Conservation (phyloP, 2,888 invertebrate species). For the Hybos culiciformis region DNA sequence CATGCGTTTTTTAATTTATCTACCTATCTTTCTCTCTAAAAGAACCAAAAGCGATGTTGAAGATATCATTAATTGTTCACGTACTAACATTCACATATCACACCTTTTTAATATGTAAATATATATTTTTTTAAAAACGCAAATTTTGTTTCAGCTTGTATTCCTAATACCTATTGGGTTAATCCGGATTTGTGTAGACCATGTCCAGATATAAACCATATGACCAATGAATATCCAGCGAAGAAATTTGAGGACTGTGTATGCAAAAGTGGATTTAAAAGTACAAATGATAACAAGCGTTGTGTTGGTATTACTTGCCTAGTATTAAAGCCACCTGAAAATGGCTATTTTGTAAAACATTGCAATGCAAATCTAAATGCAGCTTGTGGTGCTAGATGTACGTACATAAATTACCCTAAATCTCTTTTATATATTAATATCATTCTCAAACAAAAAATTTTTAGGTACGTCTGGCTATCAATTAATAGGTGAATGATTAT, state of each 20-base stretch:
- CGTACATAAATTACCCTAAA: too few species aligned
- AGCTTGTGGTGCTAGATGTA: slow-evolving; percentile 55
- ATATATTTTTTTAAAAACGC: slow-evolving; percentile 13
- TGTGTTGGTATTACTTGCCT: slow-evolving; percentile 50
- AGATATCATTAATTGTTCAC: too few species aligned
- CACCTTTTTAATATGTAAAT: too few species aligned
- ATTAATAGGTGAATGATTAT: slow-evolving; percentile 27
- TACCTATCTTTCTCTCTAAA: neutral
- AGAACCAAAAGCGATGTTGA: too few species aligned
- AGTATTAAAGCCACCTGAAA: slow-evolving; percentile 42
- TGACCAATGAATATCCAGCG: slow-evolving; percentile 41
- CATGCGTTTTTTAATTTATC: neutral
- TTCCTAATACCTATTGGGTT: slow-evolving; percentile 50
- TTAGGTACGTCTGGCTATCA: slow-evolving; percentile 50
- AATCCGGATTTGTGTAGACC: slow-evolving; percentile 36
- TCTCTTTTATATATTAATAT: too few species aligned
- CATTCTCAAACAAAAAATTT: too few species aligned
- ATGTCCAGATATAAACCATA: slow-evolving; percentile 51
- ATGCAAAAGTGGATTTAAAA: slow-evolving; percentile 47
- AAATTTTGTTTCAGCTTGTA: slow-evolving; percentile 41
- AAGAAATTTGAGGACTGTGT: slow-evolving; percentile 42
- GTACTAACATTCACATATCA: too few species aligned
- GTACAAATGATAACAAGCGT: slow-evolving; percentile 33
- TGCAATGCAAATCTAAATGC: slow-evolving; percentile 53
- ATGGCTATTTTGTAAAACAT: slow-evolving; percentile 52